These are phyloP conservation scores for Trachelus iudaicus DNA, from an alignment of 2,888 invertebrate species.

Conservation along the genomic window DNA sequence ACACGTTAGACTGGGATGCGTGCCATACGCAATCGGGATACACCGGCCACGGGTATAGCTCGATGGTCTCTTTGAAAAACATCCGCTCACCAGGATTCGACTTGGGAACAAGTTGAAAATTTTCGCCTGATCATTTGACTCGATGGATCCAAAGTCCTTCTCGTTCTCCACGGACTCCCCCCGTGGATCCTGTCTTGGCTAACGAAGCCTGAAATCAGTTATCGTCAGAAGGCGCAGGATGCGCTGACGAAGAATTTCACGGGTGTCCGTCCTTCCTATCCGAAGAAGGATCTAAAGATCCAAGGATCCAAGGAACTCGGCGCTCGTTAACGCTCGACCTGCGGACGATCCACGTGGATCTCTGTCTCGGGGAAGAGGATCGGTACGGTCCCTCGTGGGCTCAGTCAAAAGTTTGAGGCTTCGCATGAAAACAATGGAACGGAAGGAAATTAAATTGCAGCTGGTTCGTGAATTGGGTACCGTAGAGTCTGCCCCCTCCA, in stretches of 20 bases:
- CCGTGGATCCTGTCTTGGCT: background rate
- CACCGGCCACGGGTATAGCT: no score
- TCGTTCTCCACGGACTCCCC: background rate
- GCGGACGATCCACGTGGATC: background rate
- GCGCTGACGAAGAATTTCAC: constrained; percentile 39
- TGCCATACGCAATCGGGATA: background rate
- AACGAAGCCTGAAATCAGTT: constrained; percentile 47
- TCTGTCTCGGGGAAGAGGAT: background rate
- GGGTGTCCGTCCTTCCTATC: constrained; percentile 22
- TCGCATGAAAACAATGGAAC: constrained; percentile 1
- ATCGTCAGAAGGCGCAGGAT: constrained; percentile 23
- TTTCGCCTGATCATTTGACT: constrained; percentile 18
- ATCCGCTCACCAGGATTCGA: no score
- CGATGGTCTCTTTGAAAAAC: no score
- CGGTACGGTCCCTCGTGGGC: background rate
- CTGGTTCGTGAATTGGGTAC: constrained; percentile 18
- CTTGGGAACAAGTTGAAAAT: background rate
- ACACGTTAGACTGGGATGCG: constrained; percentile 2
- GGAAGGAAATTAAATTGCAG: constrained; percentile 37
- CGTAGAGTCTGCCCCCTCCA: no score
- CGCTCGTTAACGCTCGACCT: background rate
- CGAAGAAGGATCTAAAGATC: constrained; percentile 18
- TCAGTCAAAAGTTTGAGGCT: background rate
- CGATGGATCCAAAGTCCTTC: background rate
- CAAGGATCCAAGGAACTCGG: background rate